Evolutionary conservation across 2,113 vertebrate genomes (phyloP), one percentile per base, ranked within the genome.

Genomic region (Cromileptes altivelis): DNA sequence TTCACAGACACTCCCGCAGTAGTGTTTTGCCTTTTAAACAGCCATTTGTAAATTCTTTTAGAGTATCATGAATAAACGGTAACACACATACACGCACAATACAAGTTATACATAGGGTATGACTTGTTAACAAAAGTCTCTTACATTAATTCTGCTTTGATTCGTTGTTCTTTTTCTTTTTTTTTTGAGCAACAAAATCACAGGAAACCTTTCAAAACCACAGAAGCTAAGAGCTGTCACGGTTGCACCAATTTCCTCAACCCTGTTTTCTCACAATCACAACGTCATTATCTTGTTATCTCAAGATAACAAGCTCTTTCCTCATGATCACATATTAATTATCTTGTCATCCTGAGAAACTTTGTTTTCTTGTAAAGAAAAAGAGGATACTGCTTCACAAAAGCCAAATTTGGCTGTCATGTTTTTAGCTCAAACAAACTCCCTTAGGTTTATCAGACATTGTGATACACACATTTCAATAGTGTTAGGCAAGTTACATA

Each of bases 231-330:
- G 67, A 37, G 47, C 67, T 85, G 64, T 81, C 56, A 72, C 8
- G 25, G 60, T 13, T 37, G 23, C 40, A 55, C 67, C 42, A 33
- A 83, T 80, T 75, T 62, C 42, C 70, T 49, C 37, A 62, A 78
- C 68, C 75, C 57, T 53, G 76, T 91, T 86, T 85, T 89, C 84
- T 81, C 61, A 56, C 67, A 47, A 78, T 89, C 70, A 81, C 76
- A 85, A 78, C 77, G 70, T 86, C 72, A 90, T 92, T 82, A 89
- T 85, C 75, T 79, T 79, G 82, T 87, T 82, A 84, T 90, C 88
- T 77, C 23, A 40, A 68, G 67, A 79, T 80, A 74, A 82, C 82
- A 82, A 82, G 74, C 80, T 62, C 47, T 76, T 78, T 78, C 61
- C 67, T 73, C 53, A 56, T 80, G 80, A 85, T 78, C 79, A 67